Conservation (phyloP, 2,113 vertebrate species). For the Rattus norvegicus region DNA sequence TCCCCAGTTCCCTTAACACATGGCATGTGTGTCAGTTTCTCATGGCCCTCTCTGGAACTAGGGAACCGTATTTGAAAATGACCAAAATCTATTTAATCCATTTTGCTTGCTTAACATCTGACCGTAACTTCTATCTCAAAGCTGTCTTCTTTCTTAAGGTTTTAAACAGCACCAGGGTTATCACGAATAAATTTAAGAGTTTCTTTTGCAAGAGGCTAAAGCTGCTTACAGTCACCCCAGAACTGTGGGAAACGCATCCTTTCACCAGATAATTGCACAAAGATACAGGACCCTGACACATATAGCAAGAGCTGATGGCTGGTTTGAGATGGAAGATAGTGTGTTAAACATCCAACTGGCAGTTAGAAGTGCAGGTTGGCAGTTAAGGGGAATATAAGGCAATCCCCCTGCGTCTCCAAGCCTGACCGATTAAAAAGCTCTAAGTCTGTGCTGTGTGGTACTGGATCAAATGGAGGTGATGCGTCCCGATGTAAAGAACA, state of each 20-base stretch:
- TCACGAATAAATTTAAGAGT: neutral
- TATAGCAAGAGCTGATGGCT: neutral
- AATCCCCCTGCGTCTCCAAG: neutral
- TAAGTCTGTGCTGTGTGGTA: neutral
- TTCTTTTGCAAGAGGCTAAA: neutral
- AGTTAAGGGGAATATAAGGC: neutral
- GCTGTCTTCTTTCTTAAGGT: neutral
- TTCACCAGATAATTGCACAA: conserved; percentile 40
- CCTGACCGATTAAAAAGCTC: neutral
- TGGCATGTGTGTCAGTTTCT: neutral
- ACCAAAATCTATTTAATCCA: neutral
- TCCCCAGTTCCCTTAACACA: neutral
- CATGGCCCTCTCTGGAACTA: neutral
- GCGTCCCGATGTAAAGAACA: neutral
- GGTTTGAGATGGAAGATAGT: conserved; percentile 31
- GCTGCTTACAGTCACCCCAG: neutral
- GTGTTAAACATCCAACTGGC: neutral
- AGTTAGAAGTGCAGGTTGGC: neutral
- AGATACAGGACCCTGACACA: neutral
- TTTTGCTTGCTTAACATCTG: neutral
- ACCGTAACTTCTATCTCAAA: conserved; percentile 17
- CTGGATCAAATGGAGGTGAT: neutral
- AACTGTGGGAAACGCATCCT: neutral
- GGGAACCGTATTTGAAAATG: conserved; percentile 11
- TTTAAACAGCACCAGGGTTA: conserved; percentile 8